Base-by-base conservation (phyloP, 2,888 invertebrate genomes). In the Eristalinus sepulchralis region DNA sequence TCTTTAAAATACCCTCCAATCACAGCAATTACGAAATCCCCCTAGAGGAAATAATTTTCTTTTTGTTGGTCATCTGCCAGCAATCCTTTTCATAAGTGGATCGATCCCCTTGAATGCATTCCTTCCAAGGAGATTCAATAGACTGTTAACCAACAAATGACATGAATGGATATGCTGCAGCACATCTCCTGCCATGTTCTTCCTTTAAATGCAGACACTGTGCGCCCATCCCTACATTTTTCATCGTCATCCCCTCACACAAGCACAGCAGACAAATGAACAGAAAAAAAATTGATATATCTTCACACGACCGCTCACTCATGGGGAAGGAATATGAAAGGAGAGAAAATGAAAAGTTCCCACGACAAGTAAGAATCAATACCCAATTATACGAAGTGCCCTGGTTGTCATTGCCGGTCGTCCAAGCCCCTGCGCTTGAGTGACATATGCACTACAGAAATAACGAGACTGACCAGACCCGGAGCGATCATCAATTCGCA, bases 331-430 rank as follows among this genome's bases (percentile, higher is more conserved):
- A 47, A 17, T n/a, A 6, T 47, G 47, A 47, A 47, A 57, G 57
- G 24, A 22, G 57, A 57, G 2, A 39, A 27, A 57, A 27, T 24
- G 57, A 57, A 33, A 67, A 33, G 55, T 55, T 68, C 67, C 67
- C 67, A 68, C 67, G 67, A 10, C 22, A 57, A 57, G 33, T n/a
- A 55, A 20, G 34, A 59, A 59, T 70, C 68, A 59, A 70, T 70
- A 70, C 34, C 57, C 68, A 57, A 57, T 70, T 70, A 59, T 10
- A 24, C 34, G n/a, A n/a, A 70, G 34, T 33, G 24, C 36, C 67
- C 55, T 3, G 67, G 53, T 55, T 33, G 53, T 22, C 67, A 33
- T 67, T 64, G 66, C 31, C 47, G 39, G 4, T 9, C 34, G 39
- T n/a, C n/a, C 17, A 17, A n/a, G 17, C 47, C 17, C 47, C 47